A percentile compares a stretch with the other conserved stretches of the same genome.
phyloP scores from a whole-genome alignment of 2,113 vertebrate species.

The Murina feae region DNA sequence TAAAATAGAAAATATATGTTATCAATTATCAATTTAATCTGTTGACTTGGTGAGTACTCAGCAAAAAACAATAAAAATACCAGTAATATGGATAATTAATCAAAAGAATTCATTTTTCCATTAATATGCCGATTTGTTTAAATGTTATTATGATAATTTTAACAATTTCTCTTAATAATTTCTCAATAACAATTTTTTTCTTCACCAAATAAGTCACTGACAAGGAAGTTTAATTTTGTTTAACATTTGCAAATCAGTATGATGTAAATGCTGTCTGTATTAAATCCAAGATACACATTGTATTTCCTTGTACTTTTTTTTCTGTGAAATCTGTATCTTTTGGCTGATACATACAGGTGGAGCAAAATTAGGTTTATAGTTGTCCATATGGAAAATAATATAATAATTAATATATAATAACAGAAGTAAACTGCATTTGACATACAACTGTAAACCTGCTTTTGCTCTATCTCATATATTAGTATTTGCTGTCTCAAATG shows the following conservation, averaged over 20 bases:
- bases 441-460: background rate
- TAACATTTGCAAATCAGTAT: background rate
- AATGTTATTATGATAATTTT: background rate
- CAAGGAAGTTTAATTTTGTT: constrained; percentile 28
- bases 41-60: background rate
- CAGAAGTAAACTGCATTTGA: background rate
- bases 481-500: constrained; percentile 16
- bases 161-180: background rate
- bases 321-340: constrained; percentile 41
- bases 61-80: background rate
- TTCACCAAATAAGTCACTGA: constrained; percentile 1
- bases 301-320: constrained; percentile 21
- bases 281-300: background rate
- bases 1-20: background rate
- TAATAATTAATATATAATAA: background rate
- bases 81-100: background rate
- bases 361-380: background rate
- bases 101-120: background rate
- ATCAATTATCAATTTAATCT: background rate
- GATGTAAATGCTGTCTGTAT: background rate
- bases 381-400: background rate
- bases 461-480: background rate
- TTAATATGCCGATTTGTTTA: background rate
- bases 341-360: background rate
- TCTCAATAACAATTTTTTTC: background rate